Evolutionary conservation across 2,888 invertebrate species (phyloP), one percentile per base, ranked within the genome.

Genomic region (Yponomeuta plumbellus): DNA sequence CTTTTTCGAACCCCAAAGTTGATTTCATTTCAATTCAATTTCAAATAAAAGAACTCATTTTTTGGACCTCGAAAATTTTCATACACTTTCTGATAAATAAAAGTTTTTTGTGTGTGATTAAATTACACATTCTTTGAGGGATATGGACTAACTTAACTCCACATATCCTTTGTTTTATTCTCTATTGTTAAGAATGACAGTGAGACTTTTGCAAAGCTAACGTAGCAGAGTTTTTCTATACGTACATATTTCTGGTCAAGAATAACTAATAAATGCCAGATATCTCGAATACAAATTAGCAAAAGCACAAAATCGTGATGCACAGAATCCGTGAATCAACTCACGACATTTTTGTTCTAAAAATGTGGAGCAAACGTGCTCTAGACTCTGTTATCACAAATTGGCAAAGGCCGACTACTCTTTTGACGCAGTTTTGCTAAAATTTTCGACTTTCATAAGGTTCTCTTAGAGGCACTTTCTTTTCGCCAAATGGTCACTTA

Each of bases 21-120:
- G 82, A 86, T 88, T 90, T 83, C 81, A 88, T 88, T 88, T 79
- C 84, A 77, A 86, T 89, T 87, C 85, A 84, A 90, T 89, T 85
- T 80, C 76, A 75, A 79, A 81, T 80, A 82, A 87, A 84, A 80
- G 83, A 84, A 88, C 87, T 87, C 83, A 83, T 84, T 86, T 88
- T 84, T 87, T 79, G 76, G 17, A 74, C 74, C 78, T 80, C 79
- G 80, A 82, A 81, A 81, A 72, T 64, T 64, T 66, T 83, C 87
- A 89, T 89, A 80, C 80, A 81, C 76, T 70, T 75, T 71, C 73
- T 81, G 86, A 89, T 88, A 88, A 82, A 75, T 75, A 17, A 52
- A 17, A 52, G 34, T 34, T 8, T 5, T 34, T 8, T 1, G 34
- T 26, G 5, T 26, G 26, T 26, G 2, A 26, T 2, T 26, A 26